Base-by-base conservation (phyloP, 2,888 invertebrate genomes). In the Oscheius sp. region DNA sequence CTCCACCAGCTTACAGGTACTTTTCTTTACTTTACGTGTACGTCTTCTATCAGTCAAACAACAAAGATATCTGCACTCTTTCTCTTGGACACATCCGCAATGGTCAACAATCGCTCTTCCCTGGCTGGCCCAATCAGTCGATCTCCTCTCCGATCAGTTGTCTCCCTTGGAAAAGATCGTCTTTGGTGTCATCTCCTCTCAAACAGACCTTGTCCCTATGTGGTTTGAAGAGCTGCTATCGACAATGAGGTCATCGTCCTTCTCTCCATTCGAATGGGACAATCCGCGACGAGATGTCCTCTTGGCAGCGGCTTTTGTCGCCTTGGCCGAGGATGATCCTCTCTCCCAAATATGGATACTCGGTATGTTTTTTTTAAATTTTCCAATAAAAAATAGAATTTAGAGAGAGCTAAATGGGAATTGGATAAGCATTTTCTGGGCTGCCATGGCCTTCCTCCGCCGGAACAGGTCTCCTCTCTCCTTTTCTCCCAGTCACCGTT, bases 361-460 rank as follows among this genome's bases (percentile, higher is more conserved):
- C 1, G 61, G 61, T 61, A 41, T 23, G 41, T 23, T 21, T 16
- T 49, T 7, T 5, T 18, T 13, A n/a, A n/a, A n/a, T n/a, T n/a
- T n/a, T n/a, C n/a, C n/a, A n/a, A n/a, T 61, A 9, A 61, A 18
- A 43, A 43, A 41, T 43, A 43, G 41, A 41, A 12, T 2, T 41
- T 61, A 61, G 66, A 66, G 27, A 52, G 29, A 49, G 29, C 66
- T 3, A 66, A 66, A 66, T 66, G 66, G 66, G 66, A 66, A n/a
- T 18, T 66, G 52, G 66, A 66, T 27, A 49, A 29, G 21, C 49
- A 66, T 21, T n/a, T 66, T 1, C 49, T 66, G 7, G 13, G 23
- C 25, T 27, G 27, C n/a, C 66, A 66, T 29, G 29, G 52, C 7
- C 52, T 49, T 12, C 52, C 29, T 5, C 27, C 52, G 13, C 66